Evolutionary conservation across 2,797 vertebrate genomes (phyloP).

Genomic region (Columba guinea): DNA sequence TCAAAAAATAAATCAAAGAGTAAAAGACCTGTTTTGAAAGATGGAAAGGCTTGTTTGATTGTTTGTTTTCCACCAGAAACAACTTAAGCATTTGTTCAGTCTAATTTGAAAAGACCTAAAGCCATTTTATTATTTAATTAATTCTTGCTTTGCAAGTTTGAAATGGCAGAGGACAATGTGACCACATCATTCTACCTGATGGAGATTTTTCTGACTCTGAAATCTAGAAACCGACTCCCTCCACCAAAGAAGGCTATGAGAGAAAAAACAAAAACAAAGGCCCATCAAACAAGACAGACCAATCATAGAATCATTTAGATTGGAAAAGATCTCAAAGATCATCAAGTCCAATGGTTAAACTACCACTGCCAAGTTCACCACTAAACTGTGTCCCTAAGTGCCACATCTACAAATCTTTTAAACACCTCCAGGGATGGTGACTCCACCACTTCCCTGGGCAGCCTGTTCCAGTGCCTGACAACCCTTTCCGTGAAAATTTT

Average conservation of each 20-base stretch:
- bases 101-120: neutral
- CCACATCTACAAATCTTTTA: no score
- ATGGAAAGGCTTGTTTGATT: neutral
- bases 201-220: neutral
- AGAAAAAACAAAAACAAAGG: neutral
- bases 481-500: no score
- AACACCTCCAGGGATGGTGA: no score
- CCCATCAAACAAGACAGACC: neutral
- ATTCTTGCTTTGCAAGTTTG: neutral
- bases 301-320: no score
- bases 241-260: neutral
- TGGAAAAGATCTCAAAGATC: no score
- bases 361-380: no score
- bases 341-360: no score
- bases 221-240: neutral
- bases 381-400: no score
- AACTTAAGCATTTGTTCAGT: neutral
- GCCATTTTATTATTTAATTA: neutral
- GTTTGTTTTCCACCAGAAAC: neutral
- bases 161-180: accelerated
- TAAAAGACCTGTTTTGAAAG: neutral
- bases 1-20: neutral
- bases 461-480: no score
- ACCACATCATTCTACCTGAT: neutral
- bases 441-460: no score